Evolutionary conservation across 2,797 vertebrate genomes (phyloP), one percentile per base, ranked within the genome.

Genomic region (Brotula barbata): DNA sequence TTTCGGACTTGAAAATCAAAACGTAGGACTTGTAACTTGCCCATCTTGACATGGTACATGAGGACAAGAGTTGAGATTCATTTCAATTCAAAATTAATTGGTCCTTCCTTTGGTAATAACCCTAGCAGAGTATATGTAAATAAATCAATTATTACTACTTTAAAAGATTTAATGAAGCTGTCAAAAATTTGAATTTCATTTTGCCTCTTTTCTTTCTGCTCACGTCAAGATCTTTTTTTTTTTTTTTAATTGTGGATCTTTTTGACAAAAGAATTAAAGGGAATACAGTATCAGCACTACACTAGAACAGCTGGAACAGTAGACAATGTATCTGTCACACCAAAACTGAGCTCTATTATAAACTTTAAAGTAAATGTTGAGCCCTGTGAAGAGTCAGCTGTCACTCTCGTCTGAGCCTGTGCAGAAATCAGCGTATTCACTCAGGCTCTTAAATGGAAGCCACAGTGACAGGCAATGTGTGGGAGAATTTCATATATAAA

Each of bases 361-460:
- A 48, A 41, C 22, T 17, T 15, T n/a, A 51, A 42, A 65, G 68
- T 67, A 50, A 64, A 69, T 61, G 48, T 10, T 37, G 58, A 49
- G 59, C 15, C 16, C 7, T 21, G 22, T 61, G 39, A 19, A 44
- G 41, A 57, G 48, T 49, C 66, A 60, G 66, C 43, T 68, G 59
- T 73, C 65, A 43, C 58, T 46, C 50, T 51, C 37, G 68, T 14
- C 40, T 4, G 6, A 47, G 54, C 11, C 33, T 9, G 16, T 25
- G 41, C 48, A 56, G 25, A 68, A 55, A 39, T 51, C 34, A 40
- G 46, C 65, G n/a, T 65, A 34, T 55, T 23, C n/a, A 46, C 20
- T 16, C 21, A 6, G 15, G n/a, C 63, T 46, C 43, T 49, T 23
- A 48, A 20, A 39, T 7, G 0, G 10, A 59, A 65, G 43, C 20